Conservation (phyloP, 1,140 invertebrate genomes). For the Pogonomyrmex californicus region DNA sequence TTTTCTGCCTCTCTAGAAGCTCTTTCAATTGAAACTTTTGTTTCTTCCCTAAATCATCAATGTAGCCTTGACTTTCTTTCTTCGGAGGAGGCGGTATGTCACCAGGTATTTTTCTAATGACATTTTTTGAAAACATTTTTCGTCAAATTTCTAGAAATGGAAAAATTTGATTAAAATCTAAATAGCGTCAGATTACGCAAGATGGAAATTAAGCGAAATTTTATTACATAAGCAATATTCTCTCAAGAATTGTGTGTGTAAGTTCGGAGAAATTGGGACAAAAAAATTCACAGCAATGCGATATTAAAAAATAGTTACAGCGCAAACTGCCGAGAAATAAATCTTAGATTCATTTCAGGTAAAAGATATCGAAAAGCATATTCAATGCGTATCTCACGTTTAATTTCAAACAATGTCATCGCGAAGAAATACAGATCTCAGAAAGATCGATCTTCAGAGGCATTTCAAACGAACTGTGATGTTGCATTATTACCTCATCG, state of each 20-base stretch:
- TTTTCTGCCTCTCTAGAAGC: constrained; percentile 86
- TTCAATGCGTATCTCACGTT: neutral
- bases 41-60: constrained; percentile 85
- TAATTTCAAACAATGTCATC: neutral
- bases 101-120: constrained; percentile 81
- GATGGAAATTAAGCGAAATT: neutral
- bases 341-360: no score
- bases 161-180: neutral
- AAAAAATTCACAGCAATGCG: no score
- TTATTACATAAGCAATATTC: neutral
- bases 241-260: neutral
- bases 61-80: constrained; percentile 83
- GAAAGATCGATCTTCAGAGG: neutral
- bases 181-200: neutral
- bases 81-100: constrained; percentile 74
- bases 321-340: neutral
- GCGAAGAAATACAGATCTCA: neutral
- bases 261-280: no score
- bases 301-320: no score
- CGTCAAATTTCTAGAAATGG: neutral
- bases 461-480: neutral
- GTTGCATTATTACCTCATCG: neutral
- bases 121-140: constrained; percentile 35
- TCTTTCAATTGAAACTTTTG: constrained; percentile 85
- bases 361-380: no score